These are phyloP conservation scores for Nomada flava DNA, from an alignment of 2,888 invertebrate genomes.

Conservation along the genomic window DNA sequence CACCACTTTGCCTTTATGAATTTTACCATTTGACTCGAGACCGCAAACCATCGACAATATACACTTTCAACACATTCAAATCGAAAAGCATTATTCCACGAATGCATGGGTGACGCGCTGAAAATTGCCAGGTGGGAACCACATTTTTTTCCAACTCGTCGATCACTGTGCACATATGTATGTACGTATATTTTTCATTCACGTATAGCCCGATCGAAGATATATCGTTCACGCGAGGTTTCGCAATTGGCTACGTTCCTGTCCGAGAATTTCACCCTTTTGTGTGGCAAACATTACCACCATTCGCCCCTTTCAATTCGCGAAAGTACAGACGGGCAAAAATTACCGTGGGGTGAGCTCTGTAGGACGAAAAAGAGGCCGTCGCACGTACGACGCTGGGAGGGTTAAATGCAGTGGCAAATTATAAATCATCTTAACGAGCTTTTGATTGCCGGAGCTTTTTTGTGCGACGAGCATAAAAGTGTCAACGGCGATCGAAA, in stretches of 20 bases:
- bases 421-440: conserved; percentile 83
- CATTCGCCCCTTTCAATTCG: conserved; percentile 29
- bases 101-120: background rate
- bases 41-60: conserved; percentile 18
- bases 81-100: background rate
- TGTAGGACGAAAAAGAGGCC: conserved; percentile 12
- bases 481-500: conserved; percentile 78
- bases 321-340: conserved; percentile 48
- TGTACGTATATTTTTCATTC: background rate
- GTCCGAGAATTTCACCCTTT: conserved; percentile 39
- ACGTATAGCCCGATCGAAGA: conserved; percentile 29
- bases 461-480: conserved; percentile 73
- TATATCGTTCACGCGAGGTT: conserved; percentile 42
- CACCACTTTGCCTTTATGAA: conserved; percentile 13
- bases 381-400: conserved; percentile 32
- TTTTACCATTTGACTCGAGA: background rate
- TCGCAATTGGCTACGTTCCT: conserved; percentile 35
- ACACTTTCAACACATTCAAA: conserved; percentile 3
- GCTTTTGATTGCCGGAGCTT: conserved; percentile 81
- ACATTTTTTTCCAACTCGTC: conserved; percentile 39
- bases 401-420: conserved; percentile 74
- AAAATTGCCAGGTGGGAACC: conserved; percentile 15
- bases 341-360: conserved; percentile 40
- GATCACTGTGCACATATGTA: conserved; percentile 30
- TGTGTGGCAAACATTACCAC: conserved; percentile 51